Evolutionary conservation across 2,797 vertebrate species (phyloP), one percentile per base, ranked within the genome.

Genomic region (Lithobates sylvaticus): DNA sequence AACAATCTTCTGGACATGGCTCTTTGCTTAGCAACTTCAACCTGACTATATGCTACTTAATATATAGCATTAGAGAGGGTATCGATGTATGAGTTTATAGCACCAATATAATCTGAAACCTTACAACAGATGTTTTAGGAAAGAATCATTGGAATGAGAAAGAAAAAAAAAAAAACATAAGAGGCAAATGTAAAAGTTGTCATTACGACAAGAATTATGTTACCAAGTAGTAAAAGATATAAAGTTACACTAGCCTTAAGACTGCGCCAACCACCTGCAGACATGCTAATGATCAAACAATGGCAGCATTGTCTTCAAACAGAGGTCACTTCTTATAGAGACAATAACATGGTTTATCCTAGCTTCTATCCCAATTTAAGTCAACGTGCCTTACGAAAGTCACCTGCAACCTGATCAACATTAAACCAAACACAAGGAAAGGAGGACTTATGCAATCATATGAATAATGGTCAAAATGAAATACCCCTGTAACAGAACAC

Each of bases 251-350:
- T 61, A 42, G 86, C 70, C 61, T 76, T 75, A 84, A 84, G 74
- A 29, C 76, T 84, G 70, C 76, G 76, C 81, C 44, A 84, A 81
- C 86, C 86, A 87, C 86, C 86, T 87, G 86, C 86, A 84, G 81
- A 76, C 76, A 36, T 64, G 71, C 81, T 87, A 84, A 87, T 79
- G 64, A 84, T 44, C 13, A 70, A 80, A 87, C 81, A 87, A 84
- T 78, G 69, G 71, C 12, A 18, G 27, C 34, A 80, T 84, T 87
- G 86, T 87, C 76, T 84, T 64, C n/a, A 75, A 65, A 67, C 81
- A 84, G 76, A 79, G 81, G 81, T 78, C 27, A 47, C 16, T 74
- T 78, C 75, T 87, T 83, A 67, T 54, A 47, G 36, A 44, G 39
- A 78, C 81, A 87, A 79, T 84, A 84, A 80, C 79, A 80, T 71